Base-by-base conservation (phyloP, 2,888 invertebrate species). In the Volucella inflata region DNA sequence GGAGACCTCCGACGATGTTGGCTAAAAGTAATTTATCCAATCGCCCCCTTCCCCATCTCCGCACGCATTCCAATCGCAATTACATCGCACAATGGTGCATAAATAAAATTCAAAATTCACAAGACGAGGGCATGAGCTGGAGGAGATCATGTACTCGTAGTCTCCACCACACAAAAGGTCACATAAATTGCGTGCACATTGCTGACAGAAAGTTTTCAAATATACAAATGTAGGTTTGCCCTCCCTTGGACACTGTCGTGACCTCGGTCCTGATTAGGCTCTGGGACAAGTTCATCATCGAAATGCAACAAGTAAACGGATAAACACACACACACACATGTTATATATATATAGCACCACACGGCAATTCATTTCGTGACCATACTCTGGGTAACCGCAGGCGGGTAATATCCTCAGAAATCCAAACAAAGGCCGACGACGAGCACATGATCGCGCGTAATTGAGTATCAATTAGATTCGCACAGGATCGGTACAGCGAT, bases 401-500 rank as follows among this genome's bases (percentile, higher is more conserved):
- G 84, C 84, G 80, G 40, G 71, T 67, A 84, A 84, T 84, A 79
- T 84, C 75, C 59, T 65, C 55, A 44, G 60, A 71, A 76, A 80
- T 55, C 53, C 84, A 80, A 84, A 84, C 80, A 84, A 76, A 83
- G 70, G 71, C 48, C 42, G 30, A 6, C 60, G 59, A 48, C 70
- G 59, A 70, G 53, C 83, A 79, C 68, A 83, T 79, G 80, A 84
- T 71, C 75, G 75, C 79, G 79, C 70, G 80, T 84, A 84, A 84
- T 79, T 79, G 84, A 80, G 84, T 84, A 84, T 80, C 84, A 84
- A 84, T 84, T 80, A 84, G 84, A 84, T 80, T 65, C 70, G 80
- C 74, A 70, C 84, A 65, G 70, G 80, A 80, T 60, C 70, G 80
- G 75, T 80, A 65, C 36, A 14, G 42, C 50, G 50, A 8, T 10